Evolutionary conservation across 1,140 invertebrate species (phyloP).

Genomic region (Tetranychus cinnabarinus): DNA sequence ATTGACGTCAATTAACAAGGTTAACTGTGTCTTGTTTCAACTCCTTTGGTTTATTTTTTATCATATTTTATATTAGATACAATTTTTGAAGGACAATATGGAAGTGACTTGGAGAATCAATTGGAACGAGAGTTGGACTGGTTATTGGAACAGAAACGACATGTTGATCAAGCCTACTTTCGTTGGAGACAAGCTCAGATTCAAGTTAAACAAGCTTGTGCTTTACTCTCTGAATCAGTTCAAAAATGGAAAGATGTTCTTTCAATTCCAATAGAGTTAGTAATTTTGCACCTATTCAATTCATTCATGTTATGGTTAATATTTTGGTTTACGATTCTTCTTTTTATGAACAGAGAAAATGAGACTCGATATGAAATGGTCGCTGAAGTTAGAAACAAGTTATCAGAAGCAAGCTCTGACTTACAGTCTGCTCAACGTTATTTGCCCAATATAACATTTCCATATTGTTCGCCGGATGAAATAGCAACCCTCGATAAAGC

Average conservation of each 20-base stretch:
- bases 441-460: constrained; percentile 31
- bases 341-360: constrained; percentile 15
- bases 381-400: constrained; percentile 30
- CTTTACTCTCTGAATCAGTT: constrained; percentile 25
- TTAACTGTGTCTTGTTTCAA: background rate
- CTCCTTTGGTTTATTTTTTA: background rate
- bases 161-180: constrained; percentile 27
- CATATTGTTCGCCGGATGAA: constrained; percentile 33
- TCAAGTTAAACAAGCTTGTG: constrained; percentile 26
- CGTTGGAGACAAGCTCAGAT: constrained; percentile 29
- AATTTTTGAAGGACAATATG: constrained; percentile 29
- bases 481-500: constrained; percentile 27
- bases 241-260: constrained; percentile 25
- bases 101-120: constrained; percentile 26
- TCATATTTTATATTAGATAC: constrained; percentile 18
- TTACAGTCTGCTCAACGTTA: constrained; percentile 29
- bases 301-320: background rate
- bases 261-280: constrained; percentile 20
- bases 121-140: constrained; percentile 30
- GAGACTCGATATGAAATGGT: constrained; percentile 24
- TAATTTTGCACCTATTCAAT: background rate
- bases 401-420: constrained; percentile 32
- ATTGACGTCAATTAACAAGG: background rate
- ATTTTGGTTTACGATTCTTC: background rate
- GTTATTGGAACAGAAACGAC: constrained; percentile 27